phyloP scores from a whole-genome alignment of 2,113 vertebrate genomes.

The Castor canadensis region DNA sequence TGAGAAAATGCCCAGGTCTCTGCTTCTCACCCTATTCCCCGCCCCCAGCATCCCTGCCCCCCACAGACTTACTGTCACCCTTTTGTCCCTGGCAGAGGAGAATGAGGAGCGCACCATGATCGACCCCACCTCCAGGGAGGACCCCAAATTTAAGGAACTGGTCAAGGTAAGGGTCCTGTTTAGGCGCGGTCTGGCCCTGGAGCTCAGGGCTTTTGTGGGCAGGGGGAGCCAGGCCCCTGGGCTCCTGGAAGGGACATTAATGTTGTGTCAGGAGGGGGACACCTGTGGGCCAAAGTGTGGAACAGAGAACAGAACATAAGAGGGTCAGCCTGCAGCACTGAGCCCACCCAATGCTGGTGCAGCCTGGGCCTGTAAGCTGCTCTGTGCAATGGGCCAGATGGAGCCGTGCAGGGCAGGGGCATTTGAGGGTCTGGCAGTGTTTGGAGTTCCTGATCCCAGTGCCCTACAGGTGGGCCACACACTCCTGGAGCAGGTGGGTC shows the following conservation, averaged over 20 bases:
- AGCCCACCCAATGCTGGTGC: background rate
- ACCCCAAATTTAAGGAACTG: conserved; percentile 95
- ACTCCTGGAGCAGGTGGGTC: background rate
- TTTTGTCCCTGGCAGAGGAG: conserved; percentile 89
- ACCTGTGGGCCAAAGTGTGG: rapidly evolving
- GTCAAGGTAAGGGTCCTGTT: conserved; percentile 88
- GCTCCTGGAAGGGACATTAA: rapidly evolving
- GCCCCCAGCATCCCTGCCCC: too few species aligned
- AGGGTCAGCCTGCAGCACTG: rapidly evolving
- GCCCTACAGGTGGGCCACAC: background rate
- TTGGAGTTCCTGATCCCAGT: background rate
- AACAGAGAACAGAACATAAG: rapidly evolving
- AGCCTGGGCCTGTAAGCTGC: too few species aligned
- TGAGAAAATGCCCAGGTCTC: background rate
- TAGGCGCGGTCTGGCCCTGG: background rate
- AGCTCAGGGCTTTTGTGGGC: background rate
- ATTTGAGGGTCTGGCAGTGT: background rate
- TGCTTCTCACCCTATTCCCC: background rate
- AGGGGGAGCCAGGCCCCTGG: rapidly evolving
- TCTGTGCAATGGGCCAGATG: background rate
- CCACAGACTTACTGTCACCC: background rate
- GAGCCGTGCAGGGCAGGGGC: background rate
- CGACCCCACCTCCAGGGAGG: conserved; percentile 93
- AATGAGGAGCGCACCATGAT: conserved; percentile 96
- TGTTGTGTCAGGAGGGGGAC: rapidly evolving